Evolutionary conservation across 1,140 invertebrate genomes (phyloP).

Genomic region (Rhagoletis pomonella): DNA sequence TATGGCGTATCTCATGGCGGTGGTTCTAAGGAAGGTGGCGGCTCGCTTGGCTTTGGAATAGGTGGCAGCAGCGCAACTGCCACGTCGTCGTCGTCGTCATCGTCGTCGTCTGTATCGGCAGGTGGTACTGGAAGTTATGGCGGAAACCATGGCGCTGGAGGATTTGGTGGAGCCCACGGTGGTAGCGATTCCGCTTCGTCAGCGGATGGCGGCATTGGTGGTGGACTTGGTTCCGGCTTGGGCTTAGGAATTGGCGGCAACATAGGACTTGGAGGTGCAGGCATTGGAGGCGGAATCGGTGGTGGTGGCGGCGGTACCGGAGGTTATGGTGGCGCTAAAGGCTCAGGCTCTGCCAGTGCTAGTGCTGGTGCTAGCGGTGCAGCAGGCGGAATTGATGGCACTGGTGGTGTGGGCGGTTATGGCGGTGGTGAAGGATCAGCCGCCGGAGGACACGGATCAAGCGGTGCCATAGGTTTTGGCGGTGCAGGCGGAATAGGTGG

Average conservation of each 20-base stretch:
- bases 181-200: neutral
- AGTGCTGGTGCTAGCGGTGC: too few relatives aligned
- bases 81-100: neutral
- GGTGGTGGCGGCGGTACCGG: neutral
- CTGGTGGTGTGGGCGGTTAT: neutral
- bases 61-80: neutral
- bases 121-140: neutral
- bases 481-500: neutral
- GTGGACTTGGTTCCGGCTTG: neutral
- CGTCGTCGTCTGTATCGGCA: neutral
- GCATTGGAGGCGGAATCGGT: neutral
- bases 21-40: neutral
- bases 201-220: neutral
- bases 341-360: neutral
- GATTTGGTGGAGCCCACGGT: neutral
- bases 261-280: neutral
- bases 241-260: neutral
- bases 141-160: neutral
- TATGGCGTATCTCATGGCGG: conserved; percentile 22
- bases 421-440: neutral
- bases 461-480: neutral
- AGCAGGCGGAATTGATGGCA: neutral
- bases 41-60: neutral
- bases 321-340: neutral
- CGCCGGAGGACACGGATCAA: neutral